Evolutionary conservation across 2,888 invertebrate species (phyloP), one percentile per base, ranked within the genome.

Genomic region (Agrypnus murinus): DNA sequence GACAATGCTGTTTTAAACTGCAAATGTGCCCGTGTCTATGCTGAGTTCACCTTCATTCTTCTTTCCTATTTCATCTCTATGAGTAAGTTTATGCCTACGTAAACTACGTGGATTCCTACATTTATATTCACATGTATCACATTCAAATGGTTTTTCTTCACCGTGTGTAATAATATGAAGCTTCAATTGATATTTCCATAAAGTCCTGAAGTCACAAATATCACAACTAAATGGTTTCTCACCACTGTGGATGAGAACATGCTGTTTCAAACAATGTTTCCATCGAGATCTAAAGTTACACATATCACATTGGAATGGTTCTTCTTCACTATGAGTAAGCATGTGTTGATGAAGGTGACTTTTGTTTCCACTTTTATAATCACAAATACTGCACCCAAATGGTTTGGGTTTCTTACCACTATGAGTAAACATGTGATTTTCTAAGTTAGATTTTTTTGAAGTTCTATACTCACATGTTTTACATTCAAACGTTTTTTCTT

Each of bases 11-110:
- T n/a, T n/a, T n/a, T n/a, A n/a, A n/a, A n/a, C n/a, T n/a, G n/a
- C n/a, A n/a, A n/a, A n/a, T n/a, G n/a, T n/a, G n/a, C n/a, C n/a
- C n/a, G n/a, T n/a, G n/a, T n/a, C n/a, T n/a, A n/a, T n/a, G n/a
- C n/a, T n/a, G n/a, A n/a, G n/a, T n/a, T n/a, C n/a, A n/a, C n/a
- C n/a, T n/a, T n/a, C n/a, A n/a, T n/a, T n/a, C n/a, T n/a, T n/a
- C n/a, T n/a, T n/a, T n/a, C n/a, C n/a, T n/a, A n/a, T 46, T 46
- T 46, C 46, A 4, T 10, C 46, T 10, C 14, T 46, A 8, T 46
- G 46, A 1, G 19, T 19, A 3, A 10, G 14, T 17, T 15, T 46
- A 9, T 46, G 46, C 17, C 17, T 46, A 19, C 17, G 15, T 9
- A 46, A 19, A 10, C 17, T 19, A 46, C 10, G 9, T 3, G 14